Percentiles rank a stretch among this genome's conserved stretches.
Conservation (phyloP, 2,113 vertebrate species). For the Gadus macrocephalus region DNA sequence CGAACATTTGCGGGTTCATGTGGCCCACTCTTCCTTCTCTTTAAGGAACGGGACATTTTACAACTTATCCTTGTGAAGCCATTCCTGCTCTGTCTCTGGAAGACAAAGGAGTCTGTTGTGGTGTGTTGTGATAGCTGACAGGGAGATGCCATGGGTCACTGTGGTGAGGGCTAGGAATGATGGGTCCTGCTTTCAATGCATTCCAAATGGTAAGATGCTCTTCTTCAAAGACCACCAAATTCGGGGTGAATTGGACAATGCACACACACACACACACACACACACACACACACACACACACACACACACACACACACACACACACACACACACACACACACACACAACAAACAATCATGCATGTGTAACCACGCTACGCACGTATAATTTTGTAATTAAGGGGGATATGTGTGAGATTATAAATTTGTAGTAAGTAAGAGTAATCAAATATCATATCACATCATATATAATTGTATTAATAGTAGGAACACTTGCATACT, state of each 20-base stretch:
- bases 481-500: no score
- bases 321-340: not conserved
- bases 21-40: constrained; percentile 7
- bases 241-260: no score
- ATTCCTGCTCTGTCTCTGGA: constrained; percentile 19
- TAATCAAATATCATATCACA: no score
- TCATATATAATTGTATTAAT: no score
- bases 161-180: constrained; percentile 32
- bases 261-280: not conserved
- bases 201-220: constrained; percentile 34
- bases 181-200: constrained; percentile 23
- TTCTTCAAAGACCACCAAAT: no score
- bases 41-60: constrained; percentile 14
- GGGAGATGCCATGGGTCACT: constrained; percentile 33
- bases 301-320: not conserved
- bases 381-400: no score
- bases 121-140: constrained; percentile 33
- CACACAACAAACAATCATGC: not conserved
- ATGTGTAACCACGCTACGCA: not conserved
- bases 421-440: no score
- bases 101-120: constrained; percentile 50
- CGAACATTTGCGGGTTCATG: constrained; percentile 1
- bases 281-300: not conserved
- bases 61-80: constrained; percentile 14
- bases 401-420: no score